Conservation (phyloP, 2,888 invertebrate genomes). For the Hydrotaea cyrtoneurina region DNA sequence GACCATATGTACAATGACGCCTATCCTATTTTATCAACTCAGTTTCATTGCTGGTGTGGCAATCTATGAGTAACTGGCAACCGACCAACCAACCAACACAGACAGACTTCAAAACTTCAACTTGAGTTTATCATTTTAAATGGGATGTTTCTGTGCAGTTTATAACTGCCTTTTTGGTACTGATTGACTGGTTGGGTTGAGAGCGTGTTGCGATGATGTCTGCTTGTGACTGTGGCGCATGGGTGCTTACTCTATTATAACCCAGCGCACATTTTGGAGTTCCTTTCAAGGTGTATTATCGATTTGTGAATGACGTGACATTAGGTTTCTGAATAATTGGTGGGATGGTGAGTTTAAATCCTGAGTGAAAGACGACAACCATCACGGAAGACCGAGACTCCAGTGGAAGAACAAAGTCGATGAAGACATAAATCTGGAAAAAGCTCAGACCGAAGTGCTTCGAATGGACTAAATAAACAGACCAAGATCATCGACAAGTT, state of each 20-base stretch:
- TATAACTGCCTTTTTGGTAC: conserved; percentile 53
- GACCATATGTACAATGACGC: conserved; percentile 5
- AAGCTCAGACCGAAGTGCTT: too few species aligned
- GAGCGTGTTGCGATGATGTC: conserved; percentile 10
- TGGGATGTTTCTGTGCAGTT: conserved; percentile 46
- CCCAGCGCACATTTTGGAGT: not conserved
- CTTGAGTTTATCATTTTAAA: conserved; percentile 48
- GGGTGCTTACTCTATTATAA: conserved; percentile 24
- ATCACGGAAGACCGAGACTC: too few species aligned
- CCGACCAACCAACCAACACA: not conserved
- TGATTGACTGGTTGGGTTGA: conserved; percentile 46
- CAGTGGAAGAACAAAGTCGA: too few species aligned
- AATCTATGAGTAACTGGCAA: not conserved
- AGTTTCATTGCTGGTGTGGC: not conserved
- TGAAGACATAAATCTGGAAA: too few species aligned
- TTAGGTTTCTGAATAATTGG: too few species aligned
- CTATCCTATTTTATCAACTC: conserved; percentile 12
- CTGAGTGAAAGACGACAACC: too few species aligned
- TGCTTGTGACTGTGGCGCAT: conserved; percentile 42
- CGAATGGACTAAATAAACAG: too few species aligned
- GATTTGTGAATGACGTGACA: too few species aligned
- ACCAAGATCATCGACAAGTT: too few species aligned
- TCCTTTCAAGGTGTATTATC: too few species aligned
- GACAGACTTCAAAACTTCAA: conserved; percentile 13
- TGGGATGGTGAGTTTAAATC: too few species aligned